A percentile compares a stretch with the other conserved stretches of the same genome.
Conservation (phyloP, 2,888 invertebrate genomes). For the Eupeodes latifasciatus region DNA sequence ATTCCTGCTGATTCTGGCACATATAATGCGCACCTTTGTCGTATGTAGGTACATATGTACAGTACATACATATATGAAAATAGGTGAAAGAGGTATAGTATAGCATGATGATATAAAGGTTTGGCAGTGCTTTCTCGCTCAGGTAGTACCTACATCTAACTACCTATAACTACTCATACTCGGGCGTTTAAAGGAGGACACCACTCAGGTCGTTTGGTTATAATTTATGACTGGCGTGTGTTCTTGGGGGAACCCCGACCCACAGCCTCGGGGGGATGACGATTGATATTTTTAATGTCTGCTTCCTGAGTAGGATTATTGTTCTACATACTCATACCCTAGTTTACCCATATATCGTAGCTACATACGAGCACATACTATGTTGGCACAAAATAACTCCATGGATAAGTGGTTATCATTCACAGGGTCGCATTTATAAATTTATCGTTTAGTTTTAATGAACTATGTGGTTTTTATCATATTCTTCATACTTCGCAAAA, state of each 20-base stretch:
- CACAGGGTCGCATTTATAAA: neutral
- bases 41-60: too few species aligned
- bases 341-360: constrained; percentile 24
- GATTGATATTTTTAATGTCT: constrained; percentile 77
- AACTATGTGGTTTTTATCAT: neutral
- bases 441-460: neutral
- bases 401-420: constrained; percentile 58
- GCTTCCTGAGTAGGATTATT: constrained; percentile 75
- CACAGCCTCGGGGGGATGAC: constrained; percentile 61
- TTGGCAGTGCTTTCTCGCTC: constrained; percentile 41
- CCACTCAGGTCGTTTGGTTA: constrained; percentile 69
- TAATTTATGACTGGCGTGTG: constrained; percentile 78
- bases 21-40: constrained; percentile 63
- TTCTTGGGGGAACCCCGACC: constrained; percentile 67
- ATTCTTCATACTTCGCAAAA: neutral
- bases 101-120: neutral
- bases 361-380: constrained; percentile 52
- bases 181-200: constrained; percentile 24
- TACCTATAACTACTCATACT: neutral
- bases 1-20: constrained; percentile 47
- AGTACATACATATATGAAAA: neutral
- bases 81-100: constrained; percentile 4
- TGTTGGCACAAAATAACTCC: constrained; percentile 56
- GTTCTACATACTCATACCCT: constrained; percentile 70
- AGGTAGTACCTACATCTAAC: constrained; percentile 2